Conservation (phyloP, 2,113 vertebrate genomes). For the Urocitellus parryii region DNA sequence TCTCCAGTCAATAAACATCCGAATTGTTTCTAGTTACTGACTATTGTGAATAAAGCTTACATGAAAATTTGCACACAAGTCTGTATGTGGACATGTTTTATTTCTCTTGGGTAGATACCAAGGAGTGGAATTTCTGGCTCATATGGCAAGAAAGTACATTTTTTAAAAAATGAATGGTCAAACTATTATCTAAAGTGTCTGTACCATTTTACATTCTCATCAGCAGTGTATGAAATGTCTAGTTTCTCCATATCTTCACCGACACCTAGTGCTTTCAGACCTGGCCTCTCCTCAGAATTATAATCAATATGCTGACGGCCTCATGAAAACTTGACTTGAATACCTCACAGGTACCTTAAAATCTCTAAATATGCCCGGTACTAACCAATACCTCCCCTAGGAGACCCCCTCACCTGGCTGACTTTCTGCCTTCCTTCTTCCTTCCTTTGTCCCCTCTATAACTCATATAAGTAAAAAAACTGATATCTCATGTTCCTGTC, state of each 20-base stretch:
- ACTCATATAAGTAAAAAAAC: background rate
- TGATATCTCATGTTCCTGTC: background rate
- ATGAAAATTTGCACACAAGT: background rate
- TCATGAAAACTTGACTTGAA: background rate
- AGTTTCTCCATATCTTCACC: background rate
- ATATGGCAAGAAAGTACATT: background rate
- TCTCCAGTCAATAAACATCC: background rate
- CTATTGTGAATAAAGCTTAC: background rate
- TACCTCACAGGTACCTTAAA: background rate
- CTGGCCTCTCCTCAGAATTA: background rate
- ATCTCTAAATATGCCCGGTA: background rate
- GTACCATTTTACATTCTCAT: background rate
- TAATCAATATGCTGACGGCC: background rate
- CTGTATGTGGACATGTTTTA: background rate
- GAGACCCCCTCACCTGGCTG: background rate
- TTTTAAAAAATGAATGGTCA: background rate
- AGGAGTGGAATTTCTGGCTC: background rate
- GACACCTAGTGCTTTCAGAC: background rate
- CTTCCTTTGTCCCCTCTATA: background rate
- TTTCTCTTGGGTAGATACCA: background rate
- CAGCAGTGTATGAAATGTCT: background rate
- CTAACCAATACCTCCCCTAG: background rate
- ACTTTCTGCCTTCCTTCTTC: no score
- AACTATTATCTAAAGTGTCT: background rate
- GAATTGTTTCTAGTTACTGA: background rate